Evolutionary conservation across 2,888 invertebrate species (phyloP).

Genomic region (Zygothrica quintamaculata): DNA sequence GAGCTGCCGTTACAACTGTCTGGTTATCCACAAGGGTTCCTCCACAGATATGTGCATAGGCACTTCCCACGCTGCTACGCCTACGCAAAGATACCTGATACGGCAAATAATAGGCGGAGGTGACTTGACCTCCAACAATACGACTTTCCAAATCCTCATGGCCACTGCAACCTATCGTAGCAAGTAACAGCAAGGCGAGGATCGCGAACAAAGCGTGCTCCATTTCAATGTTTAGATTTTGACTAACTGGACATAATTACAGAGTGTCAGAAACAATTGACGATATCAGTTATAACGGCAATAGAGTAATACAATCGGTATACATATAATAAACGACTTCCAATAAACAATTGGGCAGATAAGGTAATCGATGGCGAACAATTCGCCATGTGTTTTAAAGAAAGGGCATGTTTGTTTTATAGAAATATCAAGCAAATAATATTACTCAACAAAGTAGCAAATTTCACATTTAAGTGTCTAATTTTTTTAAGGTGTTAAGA

Average conservation of each 20-base stretch:
- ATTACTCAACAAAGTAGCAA: too few relatives aligned
- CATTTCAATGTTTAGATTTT: slow-evolving; percentile 45
- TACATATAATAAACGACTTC: slow-evolving; percentile 10
- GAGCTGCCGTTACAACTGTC: slow-evolving; percentile 78
- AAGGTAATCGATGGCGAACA: slow-evolving; percentile 33
- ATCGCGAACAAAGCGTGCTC: slow-evolving; percentile 28
- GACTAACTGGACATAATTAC: slow-evolving; percentile 31
- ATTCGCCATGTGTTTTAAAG: slow-evolving; percentile 3
- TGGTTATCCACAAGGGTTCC: slow-evolving; percentile 48
- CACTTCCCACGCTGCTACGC: slow-evolving; percentile 37
- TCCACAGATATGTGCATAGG: slow-evolving; percentile 63
- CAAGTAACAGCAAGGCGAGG: slow-evolving; percentile 11
- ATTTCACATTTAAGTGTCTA: too few relatives aligned
- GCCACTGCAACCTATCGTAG: slow-evolving; percentile 14
- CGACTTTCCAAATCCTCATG: slow-evolving; percentile 31
- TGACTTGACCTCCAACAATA: slow-evolving; percentile 74
- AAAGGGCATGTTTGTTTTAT: not conserved
- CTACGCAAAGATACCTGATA: slow-evolving; percentile 74
- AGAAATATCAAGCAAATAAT: not conserved
- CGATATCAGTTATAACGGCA: not conserved
- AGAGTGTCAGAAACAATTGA: not conserved
- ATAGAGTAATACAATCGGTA: not conserved
- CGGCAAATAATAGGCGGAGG: slow-evolving; percentile 57
- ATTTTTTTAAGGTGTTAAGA: too few relatives aligned
- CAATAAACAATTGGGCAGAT: slow-evolving; percentile 33